Conservation (phyloP, 2,888 invertebrate genomes). For the Tetranychus piercei region DNA sequence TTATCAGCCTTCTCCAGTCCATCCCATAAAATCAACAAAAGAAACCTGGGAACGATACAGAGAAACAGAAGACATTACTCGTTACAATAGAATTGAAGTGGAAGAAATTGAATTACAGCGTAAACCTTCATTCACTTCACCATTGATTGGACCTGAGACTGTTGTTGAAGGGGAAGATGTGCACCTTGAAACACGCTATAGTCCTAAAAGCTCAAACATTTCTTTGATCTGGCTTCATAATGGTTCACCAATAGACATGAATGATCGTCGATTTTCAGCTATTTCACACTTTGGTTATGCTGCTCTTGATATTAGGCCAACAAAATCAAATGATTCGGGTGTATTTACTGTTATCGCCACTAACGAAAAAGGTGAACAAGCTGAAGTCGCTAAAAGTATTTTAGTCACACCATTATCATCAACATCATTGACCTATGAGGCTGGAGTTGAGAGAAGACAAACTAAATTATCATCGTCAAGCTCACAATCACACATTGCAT, state of each 20-base stretch:
- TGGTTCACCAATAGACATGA: constrained; percentile 30
- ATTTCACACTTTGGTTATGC: constrained; percentile 97
- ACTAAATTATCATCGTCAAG: neutral
- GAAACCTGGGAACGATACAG: constrained; percentile 74
- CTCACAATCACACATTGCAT: neutral
- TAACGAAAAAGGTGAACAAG: constrained; percentile 9
- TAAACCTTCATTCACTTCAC: constrained; percentile 71
- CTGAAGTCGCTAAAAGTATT: neutral
- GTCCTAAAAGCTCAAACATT: constrained; percentile 76
- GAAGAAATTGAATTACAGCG: constrained; percentile 33
- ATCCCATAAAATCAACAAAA: constrained; percentile 32
- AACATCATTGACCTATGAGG: neutral
- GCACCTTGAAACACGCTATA: constrained; percentile 80
- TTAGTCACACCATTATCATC: neutral
- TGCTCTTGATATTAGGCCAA: constrained; percentile 72
- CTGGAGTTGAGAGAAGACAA: neutral
- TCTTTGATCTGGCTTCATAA: constrained; percentile 34
- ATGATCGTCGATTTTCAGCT: constrained; percentile 47
- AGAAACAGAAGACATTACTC: constrained; percentile 45
- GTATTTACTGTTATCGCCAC: constrained; percentile 81
- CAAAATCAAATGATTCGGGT: constrained; percentile 81
- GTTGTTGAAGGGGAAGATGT: constrained; percentile 68
- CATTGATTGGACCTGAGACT: constrained; percentile 64
- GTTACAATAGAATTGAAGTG: constrained; percentile 61
- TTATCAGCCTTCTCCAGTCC: neutral